phyloP scores from a whole-genome alignment of 2,797 vertebrate genomes.

The Muscicapa striata region DNA sequence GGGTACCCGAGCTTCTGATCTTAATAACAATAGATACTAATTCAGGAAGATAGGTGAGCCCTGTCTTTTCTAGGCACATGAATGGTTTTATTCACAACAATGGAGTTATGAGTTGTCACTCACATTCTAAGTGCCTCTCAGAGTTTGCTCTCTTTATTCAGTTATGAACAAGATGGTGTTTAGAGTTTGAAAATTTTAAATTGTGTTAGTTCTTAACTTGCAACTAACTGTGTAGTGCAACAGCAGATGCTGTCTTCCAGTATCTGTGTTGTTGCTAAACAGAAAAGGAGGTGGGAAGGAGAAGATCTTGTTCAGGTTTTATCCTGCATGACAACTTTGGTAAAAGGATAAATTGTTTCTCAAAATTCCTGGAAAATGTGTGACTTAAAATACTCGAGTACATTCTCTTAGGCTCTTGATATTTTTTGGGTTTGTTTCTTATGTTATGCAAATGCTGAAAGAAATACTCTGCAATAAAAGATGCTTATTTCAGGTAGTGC shows the following conservation, averaged over 20 bases:
- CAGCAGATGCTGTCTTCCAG: neutral
- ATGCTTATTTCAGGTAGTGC: constrained; percentile 83
- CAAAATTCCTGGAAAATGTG: constrained; percentile 12
- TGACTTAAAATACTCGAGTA: neutral
- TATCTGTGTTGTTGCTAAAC: neutral
- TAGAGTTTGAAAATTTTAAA: constrained; percentile 14
- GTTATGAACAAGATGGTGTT: neutral
- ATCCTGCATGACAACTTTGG: neutral
- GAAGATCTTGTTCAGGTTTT: constrained; percentile 21
- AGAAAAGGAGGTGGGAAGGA: neutral
- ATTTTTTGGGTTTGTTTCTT: neutral
- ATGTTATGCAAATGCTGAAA: neutral
- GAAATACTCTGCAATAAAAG: constrained; percentile 38
- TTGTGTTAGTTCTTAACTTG: constrained; percentile 13
- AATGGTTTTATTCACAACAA: neutral
- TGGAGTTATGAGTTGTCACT: neutral
- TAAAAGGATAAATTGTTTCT: neutral
- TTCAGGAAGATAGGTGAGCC: neutral
- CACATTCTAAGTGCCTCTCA: neutral
- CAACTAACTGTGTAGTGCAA: neutral
- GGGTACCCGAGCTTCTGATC: neutral
- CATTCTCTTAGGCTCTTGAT: neutral
- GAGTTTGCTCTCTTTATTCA: constrained; percentile 1
- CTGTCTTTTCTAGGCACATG: constrained; percentile 8
- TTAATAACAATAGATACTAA: neutral